Conservation (phyloP, 2,113 vertebrate species). For the Notothenia rossii region DNA sequence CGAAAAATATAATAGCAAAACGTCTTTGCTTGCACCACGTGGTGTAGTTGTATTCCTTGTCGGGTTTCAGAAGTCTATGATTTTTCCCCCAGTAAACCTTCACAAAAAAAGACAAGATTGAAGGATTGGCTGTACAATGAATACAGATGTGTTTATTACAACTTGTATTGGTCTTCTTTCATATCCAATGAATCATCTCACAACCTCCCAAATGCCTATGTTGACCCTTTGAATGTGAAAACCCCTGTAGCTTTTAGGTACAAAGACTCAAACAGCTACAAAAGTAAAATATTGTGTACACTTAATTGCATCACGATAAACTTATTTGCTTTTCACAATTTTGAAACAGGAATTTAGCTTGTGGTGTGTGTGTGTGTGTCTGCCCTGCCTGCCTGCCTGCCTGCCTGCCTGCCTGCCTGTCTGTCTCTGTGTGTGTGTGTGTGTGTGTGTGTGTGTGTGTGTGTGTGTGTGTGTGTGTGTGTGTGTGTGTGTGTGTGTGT, state of each 20-base stretch:
- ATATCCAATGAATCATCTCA: background rate
- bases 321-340: too few species aligned
- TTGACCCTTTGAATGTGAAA: background rate
- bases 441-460: too few species aligned
- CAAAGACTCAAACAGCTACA: background rate
- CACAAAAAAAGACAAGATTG: background rate
- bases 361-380: too few species aligned
- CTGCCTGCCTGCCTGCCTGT: too few species aligned
- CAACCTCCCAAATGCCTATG: background rate
- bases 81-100: background rate
- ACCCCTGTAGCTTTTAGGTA: too few species aligned
- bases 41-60: background rate
- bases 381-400: too few species aligned
- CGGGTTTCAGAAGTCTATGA: background rate
- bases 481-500: too few species aligned
- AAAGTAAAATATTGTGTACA: background rate
- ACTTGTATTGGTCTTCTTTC: background rate
- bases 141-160: background rate
- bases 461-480: too few species aligned
- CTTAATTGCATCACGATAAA: background rate
- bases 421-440: too few species aligned
- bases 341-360: too few species aligned
- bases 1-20: background rate
- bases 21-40: background rate
- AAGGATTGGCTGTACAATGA: background rate